Percentiles rank a stretch among this genome's conserved stretches.
Conservation (phyloP, 2,797 vertebrate species). For the Malacoraja senta region DNA sequence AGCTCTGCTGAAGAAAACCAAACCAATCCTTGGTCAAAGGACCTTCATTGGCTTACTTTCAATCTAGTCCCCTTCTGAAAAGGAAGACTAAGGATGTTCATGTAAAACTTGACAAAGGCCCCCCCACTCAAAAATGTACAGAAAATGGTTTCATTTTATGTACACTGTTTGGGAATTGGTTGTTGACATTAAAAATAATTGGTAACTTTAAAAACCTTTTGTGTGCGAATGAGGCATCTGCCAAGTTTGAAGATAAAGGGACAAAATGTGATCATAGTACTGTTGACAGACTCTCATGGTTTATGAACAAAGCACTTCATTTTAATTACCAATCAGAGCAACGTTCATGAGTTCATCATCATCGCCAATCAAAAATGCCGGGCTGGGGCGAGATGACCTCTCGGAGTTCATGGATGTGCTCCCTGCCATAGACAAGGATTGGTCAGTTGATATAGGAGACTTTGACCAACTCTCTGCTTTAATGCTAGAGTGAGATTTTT, state of each 20-base stretch:
- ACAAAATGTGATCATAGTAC: neutral
- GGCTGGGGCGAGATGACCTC: slow-evolving; percentile 76
- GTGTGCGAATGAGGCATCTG: neutral
- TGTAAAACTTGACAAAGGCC: neutral
- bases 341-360: slow-evolving; percentile 98
- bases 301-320: slow-evolving; percentile 8
- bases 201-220: slow-evolving; percentile 13
- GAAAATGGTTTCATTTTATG: neutral
- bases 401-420: slow-evolving; percentile 68
- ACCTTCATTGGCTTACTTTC: neutral
- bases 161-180: neutral
- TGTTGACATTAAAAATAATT: slow-evolving; percentile 9
- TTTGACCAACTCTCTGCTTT: slow-evolving; percentile 94
- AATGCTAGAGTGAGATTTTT: slow-evolving; percentile 68
- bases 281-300: neutral
- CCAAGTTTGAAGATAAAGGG: neutral
- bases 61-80: neutral
- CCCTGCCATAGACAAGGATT: slow-evolving; percentile 71
- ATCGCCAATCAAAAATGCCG: slow-evolving; percentile 83
- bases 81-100: neutral
- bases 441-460: slow-evolving; percentile 83
- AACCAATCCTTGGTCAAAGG: neutral
- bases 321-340: slow-evolving; percentile 78
- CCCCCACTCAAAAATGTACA: neutral
- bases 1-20: neutral